Evolutionary conservation across 2,888 invertebrate genomes (phyloP), one percentile per base, ranked within the genome.

Genomic region (Zele albiditarsus): DNA sequence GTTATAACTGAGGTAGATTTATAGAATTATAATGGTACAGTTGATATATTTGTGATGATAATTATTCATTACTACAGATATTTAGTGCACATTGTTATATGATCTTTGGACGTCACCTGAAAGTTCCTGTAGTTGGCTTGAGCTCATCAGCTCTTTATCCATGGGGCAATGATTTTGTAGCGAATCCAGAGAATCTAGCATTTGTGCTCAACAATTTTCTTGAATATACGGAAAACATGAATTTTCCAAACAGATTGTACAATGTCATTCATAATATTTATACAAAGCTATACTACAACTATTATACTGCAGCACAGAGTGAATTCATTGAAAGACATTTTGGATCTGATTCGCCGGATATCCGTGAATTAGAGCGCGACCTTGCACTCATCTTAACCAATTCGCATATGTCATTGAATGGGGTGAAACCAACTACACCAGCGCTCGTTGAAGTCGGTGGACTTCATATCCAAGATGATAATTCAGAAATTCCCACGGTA

Each of bases 381-480:
- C 84, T 91, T 16, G 90, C 91, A 0, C 80, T 91, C 5, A 86
- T 91, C 46, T 79, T 92, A 63, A 80, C 90, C 0, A 92, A 92
- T 82, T 90, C 90, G 67, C 90, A 92, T 84, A 87, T 89, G 49
- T 89, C 90, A 3, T 78, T 92, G 46, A 89, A 90, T 42, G 89
- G 89, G 3, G 82, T 90, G 5, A 87, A 90, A 66, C 91, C 92
- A 8, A 83, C 87, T 0, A 87, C 90, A 1, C 88, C 90, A 1
- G 89, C 88, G 3, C 86, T 92, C 78, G 85, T 92, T 10, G 89
- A 91, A 66, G 90, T 92, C 6, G 92, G 91, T 12, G 93, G 92
- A 42, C 85, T 92, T 72, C 92, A 92, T 77, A 89, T 92, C 6
- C 79, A 79, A 0, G 85, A 88, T 0, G 85, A 85, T 4, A 82